These are phyloP conservation scores for Nomada fucata DNA, from an alignment of 2,888 invertebrate genomes.

Conservation along the genomic window DNA sequence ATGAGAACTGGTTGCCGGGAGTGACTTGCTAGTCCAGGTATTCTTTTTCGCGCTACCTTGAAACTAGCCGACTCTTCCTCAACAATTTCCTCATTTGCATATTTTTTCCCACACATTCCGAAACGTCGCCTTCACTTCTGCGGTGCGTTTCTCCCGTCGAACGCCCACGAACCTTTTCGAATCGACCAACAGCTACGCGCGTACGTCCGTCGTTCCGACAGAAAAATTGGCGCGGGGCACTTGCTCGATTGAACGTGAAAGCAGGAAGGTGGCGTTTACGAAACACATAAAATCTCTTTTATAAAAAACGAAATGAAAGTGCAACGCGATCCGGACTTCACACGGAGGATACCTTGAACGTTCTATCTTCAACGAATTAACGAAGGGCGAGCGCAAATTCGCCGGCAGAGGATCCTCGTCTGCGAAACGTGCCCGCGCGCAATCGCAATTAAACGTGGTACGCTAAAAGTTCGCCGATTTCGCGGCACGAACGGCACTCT, in stretches of 20 bases:
- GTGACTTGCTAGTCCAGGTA: neutral
- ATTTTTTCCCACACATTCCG: neutral
- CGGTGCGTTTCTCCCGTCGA: neutral
- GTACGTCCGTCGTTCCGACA: neutral
- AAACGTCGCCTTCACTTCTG: neutral
- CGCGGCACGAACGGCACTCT: conserved; percentile 63
- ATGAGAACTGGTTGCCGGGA: neutral
- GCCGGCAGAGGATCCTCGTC: neutral
- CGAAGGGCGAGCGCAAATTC: neutral
- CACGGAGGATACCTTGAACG: too few relatives aligned
- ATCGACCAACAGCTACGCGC: neutral
- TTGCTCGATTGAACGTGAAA: too few relatives aligned
- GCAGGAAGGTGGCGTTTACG: too few relatives aligned
- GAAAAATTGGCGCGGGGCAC: neutral
- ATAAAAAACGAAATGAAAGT: too few relatives aligned
- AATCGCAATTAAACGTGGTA: conserved; percentile 7
- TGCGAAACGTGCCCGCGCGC: neutral
- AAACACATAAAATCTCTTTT: too few relatives aligned
- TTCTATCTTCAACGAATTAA: neutral
- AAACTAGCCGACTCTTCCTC: neutral
- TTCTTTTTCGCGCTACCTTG: neutral
- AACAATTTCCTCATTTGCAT: conserved; percentile 32
- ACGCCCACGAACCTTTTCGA: neutral
- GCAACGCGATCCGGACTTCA: too few relatives aligned
- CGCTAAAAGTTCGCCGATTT: conserved; percentile 51